These are phyloP conservation scores for Circaetus cinerascens DNA, from an alignment of 2,113 vertebrate species.

Conservation along the genomic window DNA sequence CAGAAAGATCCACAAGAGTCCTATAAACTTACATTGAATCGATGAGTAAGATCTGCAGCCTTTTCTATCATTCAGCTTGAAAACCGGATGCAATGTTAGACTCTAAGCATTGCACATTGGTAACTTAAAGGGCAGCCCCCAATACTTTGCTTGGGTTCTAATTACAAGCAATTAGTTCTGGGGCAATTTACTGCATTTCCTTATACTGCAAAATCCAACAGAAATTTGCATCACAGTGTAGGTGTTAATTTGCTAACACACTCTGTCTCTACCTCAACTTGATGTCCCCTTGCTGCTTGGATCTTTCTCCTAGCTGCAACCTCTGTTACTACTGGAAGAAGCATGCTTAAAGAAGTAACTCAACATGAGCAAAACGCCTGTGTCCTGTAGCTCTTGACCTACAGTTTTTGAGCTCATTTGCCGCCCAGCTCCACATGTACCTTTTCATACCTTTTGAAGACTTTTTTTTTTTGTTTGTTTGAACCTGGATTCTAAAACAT, in stretches of 20 bases:
- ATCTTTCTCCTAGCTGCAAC: background rate
- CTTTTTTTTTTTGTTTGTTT: background rate
- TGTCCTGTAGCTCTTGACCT: background rate
- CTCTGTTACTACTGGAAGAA: background rate
- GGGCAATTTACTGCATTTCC: background rate
- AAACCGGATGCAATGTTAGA: background rate
- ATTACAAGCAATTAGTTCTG: background rate
- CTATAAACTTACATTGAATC: background rate
- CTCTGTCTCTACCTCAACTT: background rate
- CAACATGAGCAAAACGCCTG: accelerated
- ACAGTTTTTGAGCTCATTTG: background rate
- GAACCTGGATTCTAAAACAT: background rate
- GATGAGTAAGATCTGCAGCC: background rate
- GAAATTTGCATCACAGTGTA: background rate
- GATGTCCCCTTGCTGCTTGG: background rate
- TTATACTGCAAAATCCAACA: background rate
- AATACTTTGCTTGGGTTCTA: background rate
- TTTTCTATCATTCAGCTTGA: background rate
- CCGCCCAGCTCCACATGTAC: background rate
- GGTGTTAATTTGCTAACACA: background rate
- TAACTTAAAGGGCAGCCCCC: background rate
- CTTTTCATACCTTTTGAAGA: background rate
- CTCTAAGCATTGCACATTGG: background rate
- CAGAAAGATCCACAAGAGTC: background rate
- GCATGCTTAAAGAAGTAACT: background rate